phyloP scores from a whole-genome alignment of 2,797 vertebrate genomes.

The Ceryle rudis region DNA sequence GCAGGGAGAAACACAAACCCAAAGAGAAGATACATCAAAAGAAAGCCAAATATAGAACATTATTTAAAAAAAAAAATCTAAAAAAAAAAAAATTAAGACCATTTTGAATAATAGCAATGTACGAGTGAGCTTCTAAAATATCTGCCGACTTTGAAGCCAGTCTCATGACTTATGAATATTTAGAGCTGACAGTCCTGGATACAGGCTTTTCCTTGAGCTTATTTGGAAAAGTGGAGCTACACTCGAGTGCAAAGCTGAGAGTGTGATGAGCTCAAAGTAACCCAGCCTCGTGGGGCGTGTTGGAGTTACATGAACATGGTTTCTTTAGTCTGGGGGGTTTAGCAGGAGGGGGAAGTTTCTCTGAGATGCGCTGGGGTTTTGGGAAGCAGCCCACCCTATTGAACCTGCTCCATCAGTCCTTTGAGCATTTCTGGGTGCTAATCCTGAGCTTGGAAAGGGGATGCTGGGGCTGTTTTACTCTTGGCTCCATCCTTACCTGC shows the following conservation, averaged over 20 bases:
- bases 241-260: neutral
- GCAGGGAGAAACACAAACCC: conserved; percentile 15
- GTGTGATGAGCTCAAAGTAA: neutral
- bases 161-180: conserved; percentile 32
- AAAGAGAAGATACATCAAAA: neutral
- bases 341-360: neutral
- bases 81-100: neutral
- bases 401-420: rapidly evolving
- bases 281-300: rapidly evolving
- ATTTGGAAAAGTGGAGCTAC: neutral
- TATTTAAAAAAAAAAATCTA: neutral
- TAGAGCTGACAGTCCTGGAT: conserved; percentile 13
- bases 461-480: rapidly evolving
- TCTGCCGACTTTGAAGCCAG: neutral
- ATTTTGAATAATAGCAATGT: conserved; percentile 25
- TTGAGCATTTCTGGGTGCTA: neutral
- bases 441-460: neutral
- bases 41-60: conserved; percentile 41
- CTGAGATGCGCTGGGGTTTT: rapidly evolving
- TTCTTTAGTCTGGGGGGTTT: neutral
- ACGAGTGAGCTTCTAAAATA: neutral
- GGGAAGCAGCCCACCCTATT: neutral
- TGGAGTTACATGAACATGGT: rapidly evolving
- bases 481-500: neutral
- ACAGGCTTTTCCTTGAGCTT: neutral